A percentile compares a stretch with the other conserved stretches of the same genome.
Conservation (phyloP, 2,113 vertebrate genomes). For the Rhadina sibilatrix region DNA sequence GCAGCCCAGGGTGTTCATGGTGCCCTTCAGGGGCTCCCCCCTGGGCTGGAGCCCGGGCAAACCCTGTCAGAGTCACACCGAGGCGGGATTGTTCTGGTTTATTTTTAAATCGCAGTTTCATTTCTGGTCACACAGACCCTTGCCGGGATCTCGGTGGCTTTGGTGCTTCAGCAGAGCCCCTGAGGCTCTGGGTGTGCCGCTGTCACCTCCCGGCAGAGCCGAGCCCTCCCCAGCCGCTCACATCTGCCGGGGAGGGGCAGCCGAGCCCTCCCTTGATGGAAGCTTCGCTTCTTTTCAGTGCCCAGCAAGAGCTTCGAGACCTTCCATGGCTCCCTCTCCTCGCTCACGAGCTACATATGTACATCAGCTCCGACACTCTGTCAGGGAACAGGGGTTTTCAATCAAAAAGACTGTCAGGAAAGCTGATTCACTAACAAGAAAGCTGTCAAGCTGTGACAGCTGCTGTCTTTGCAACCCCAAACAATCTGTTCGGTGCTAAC, state of each 20-base stretch:
- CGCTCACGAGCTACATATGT: constrained; percentile 66
- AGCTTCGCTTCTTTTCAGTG: constrained; percentile 21
- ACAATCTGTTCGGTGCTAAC: constrained; percentile 77
- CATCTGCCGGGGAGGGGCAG: neutral
- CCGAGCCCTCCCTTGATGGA: neutral
- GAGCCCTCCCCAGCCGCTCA: neutral
- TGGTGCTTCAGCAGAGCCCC: neutral
- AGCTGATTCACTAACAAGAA: constrained; percentile 77
- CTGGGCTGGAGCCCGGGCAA: neutral
- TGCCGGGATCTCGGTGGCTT: neutral
- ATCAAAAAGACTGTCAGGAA: constrained; percentile 75
- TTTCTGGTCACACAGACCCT: fast-evolving
- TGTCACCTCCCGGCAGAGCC: neutral
- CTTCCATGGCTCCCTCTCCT: constrained; percentile 11
- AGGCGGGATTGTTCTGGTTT: fast-evolving
- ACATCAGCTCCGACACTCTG: constrained; percentile 62
- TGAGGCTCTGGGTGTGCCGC: neutral
- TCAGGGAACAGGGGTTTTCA: constrained; percentile 75
- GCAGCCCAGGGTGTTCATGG: fast-evolving
- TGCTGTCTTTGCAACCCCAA: constrained; percentile 76
- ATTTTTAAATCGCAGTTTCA: neutral
- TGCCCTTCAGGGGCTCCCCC: fast-evolving
- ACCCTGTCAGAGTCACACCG: neutral
- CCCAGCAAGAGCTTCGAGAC: neutral
- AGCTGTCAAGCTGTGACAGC: constrained; percentile 78